These are phyloP conservation scores for Argopecten irradians DNA, from an alignment of 1,140 invertebrate species.

Conservation along the genomic window DNA sequence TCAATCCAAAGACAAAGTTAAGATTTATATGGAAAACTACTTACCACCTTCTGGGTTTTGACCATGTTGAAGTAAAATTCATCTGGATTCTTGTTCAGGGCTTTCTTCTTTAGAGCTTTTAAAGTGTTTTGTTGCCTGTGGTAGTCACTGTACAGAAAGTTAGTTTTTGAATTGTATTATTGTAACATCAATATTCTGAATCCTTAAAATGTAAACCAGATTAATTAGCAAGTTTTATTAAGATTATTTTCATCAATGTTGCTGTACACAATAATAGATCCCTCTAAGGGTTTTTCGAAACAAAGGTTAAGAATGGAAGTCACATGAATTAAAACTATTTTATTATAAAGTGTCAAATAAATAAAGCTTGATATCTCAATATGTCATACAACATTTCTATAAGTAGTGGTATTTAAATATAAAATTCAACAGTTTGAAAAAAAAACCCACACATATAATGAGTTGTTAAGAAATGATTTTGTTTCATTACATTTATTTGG, in stretches of 20 bases:
- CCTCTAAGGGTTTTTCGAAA: constrained; percentile 17
- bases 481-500: too few relatives aligned
- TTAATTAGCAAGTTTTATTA: not conserved
- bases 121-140: constrained; percentile 90
- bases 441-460: too few relatives aligned
- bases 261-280: not conserved
- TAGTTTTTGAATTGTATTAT: constrained; percentile 25
- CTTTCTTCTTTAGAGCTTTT: constrained; percentile 89
- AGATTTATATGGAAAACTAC: constrained; percentile 14
- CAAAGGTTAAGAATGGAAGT: too few relatives aligned
- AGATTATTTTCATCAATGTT: not conserved
- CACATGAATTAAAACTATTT: too few relatives aligned
- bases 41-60: constrained; percentile 87
- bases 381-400: too few relatives aligned
- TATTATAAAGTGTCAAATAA: too few relatives aligned
- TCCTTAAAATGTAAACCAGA: not conserved
- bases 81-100: constrained; percentile 96
- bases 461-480: too few relatives aligned
- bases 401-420: too few relatives aligned
- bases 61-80: constrained; percentile 99
- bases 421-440: too few relatives aligned
- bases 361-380: too few relatives aligned
- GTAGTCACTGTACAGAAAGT: constrained; percentile 80
- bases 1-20: not conserved
- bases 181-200: not conserved